These are phyloP conservation scores for Oppia nitens DNA, from an alignment of 1,140 invertebrate genomes.

Conservation along the genomic window DNA sequence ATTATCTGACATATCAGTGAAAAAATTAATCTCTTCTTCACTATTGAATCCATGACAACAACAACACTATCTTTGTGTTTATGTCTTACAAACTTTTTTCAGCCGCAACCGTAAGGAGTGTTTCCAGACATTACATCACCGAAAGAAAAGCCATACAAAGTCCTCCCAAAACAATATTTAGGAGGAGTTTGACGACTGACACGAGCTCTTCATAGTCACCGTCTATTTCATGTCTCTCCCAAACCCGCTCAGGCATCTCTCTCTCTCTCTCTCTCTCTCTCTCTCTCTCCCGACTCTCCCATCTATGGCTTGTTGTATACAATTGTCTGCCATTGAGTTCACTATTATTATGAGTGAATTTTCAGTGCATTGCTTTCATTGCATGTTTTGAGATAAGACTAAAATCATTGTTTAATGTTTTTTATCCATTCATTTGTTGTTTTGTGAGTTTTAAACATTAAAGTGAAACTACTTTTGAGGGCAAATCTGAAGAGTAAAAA, in stretches of 20 bases:
- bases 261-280: constrained; percentile 6
- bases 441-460: background rate
- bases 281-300: background rate
- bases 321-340: no score
- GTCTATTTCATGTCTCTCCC: background rate
- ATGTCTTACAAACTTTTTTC: background rate
- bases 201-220: background rate
- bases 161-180: background rate
- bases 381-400: background rate
- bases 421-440: background rate
- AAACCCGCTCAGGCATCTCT: background rate
- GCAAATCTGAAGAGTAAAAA: background rate
- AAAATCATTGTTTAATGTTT: background rate
- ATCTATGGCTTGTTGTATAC: no score
- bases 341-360: background rate
- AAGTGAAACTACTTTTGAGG: background rate
- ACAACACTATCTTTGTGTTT: background rate
- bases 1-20: background rate
- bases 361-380: background rate
- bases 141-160: background rate
- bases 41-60: background rate
- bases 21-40: background rate
- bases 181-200: background rate
- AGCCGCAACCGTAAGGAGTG: background rate
- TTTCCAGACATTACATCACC: background rate